These are phyloP conservation scores for Sebastes schlegelii DNA, from an alignment of 2,113 vertebrate genomes.

Conservation along the genomic window DNA sequence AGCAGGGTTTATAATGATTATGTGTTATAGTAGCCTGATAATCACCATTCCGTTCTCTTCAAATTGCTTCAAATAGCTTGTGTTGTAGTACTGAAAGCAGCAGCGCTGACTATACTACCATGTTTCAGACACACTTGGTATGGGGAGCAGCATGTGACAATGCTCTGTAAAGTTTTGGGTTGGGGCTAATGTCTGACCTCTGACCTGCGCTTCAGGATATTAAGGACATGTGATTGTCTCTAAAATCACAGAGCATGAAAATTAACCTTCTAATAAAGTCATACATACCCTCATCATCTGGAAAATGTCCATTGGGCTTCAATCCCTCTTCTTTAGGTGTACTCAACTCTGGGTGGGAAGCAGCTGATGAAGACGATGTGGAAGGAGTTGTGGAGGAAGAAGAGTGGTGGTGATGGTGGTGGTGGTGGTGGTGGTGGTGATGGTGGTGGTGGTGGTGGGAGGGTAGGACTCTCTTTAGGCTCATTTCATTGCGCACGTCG, in stretches of 20 bases:
- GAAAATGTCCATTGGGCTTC: slow-evolving; percentile 64
- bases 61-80: neutral
- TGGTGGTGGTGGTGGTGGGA: slow-evolving; percentile 67
- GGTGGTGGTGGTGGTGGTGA: neutral
- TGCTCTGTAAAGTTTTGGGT: neutral
- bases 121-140: neutral
- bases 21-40: neutral
- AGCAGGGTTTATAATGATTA: neutral
- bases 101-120: neutral
- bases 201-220: slow-evolving; percentile 15
- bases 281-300: slow-evolving; percentile 76
- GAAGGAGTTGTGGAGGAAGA: slow-evolving; percentile 38
- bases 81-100: neutral
- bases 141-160: neutral
- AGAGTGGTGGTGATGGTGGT: slow-evolving; percentile 11
- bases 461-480: slow-evolving; percentile 85
- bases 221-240: slow-evolving; percentile 14
- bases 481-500: slow-evolving; percentile 89
- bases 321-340: slow-evolving; percentile 48
- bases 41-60: neutral
- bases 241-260: neutral
- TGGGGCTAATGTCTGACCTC: slow-evolving; percentile 16
- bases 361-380: slow-evolving; percentile 17
- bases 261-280: neutral
- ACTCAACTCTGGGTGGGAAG: slow-evolving; percentile 1